Percentiles rank a stretch among this genome's conserved stretches.
Conservation (phyloP, 2,888 invertebrate genomes). For the Drosophila ezoana region DNA sequence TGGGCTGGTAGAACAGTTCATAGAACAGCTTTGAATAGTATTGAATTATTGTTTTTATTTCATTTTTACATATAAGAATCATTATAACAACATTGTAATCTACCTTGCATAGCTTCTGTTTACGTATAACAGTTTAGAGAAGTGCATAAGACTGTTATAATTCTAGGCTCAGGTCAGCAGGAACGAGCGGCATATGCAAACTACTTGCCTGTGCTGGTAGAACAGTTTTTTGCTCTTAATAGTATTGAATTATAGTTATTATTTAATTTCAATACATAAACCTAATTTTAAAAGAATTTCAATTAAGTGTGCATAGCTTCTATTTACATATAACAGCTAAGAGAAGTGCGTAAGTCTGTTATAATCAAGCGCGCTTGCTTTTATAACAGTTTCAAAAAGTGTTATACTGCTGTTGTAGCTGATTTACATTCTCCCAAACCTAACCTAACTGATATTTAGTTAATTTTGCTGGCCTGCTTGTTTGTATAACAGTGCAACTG, state of each 20-base stretch:
- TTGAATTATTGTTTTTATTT: too few relatives aligned
- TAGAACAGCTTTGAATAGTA: not conserved
- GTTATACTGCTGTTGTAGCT: slow-evolving; percentile 2
- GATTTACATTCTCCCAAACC: too few relatives aligned
- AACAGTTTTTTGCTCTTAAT: slow-evolving; percentile 1
- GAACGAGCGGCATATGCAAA: not conserved
- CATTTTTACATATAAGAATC: too few relatives aligned
- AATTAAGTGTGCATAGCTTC: not conserved
- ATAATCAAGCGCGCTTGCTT: too few relatives aligned
- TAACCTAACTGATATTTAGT: too few relatives aligned
- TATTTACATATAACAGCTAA: not conserved
- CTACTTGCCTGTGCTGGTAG: not conserved
- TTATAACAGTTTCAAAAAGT: slow-evolving; percentile 4
- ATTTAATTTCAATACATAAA: too few relatives aligned
- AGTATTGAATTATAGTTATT: too few relatives aligned
- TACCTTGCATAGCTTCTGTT: not conserved
- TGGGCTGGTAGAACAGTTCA: slow-evolving; percentile 6
- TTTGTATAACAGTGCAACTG: slow-evolving; percentile 19
- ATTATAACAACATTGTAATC: too few relatives aligned
- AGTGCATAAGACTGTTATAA: too few relatives aligned
- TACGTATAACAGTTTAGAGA: not conserved
- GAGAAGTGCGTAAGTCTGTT: too few relatives aligned
- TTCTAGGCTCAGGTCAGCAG: not conserved
- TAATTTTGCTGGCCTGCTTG: not conserved
- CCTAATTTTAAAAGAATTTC: too few relatives aligned